These are phyloP conservation scores for Eulimnadia texana DNA, from an alignment of 1,140 invertebrate species.

Conservation along the genomic window DNA sequence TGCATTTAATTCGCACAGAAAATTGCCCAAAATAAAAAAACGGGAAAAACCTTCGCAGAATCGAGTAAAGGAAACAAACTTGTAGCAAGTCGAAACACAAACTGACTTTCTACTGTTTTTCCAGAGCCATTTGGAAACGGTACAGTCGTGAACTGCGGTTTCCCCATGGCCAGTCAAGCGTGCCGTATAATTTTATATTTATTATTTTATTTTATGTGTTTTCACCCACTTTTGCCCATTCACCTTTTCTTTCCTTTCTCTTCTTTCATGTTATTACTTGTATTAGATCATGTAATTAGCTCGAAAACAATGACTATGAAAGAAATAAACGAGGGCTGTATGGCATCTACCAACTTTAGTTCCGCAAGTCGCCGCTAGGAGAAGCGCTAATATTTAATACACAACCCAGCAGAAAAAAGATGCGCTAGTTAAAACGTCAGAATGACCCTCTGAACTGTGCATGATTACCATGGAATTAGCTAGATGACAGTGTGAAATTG, in stretches of 20 bases:
- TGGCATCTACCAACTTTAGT: too few relatives aligned
- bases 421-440: too few relatives aligned
- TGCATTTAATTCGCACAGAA: neutral
- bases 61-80: neutral
- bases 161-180: neutral
- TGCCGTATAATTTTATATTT: neutral
- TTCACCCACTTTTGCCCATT: neutral
- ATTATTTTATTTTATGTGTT: too few relatives aligned
- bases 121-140: neutral
- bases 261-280: neutral
- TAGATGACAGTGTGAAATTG: too few relatives aligned
- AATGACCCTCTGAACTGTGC: too few relatives aligned
- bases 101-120: neutral
- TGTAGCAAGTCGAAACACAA: too few relatives aligned
- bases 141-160: neutral
- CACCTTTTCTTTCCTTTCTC: neutral
- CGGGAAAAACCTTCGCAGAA: neutral
- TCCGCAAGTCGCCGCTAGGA: too few relatives aligned
- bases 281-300: neutral
- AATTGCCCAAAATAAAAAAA: neutral
- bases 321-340: too few relatives aligned
- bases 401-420: too few relatives aligned
- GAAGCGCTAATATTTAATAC: too few relatives aligned
- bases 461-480: too few relatives aligned
- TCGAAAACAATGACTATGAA: too few relatives aligned